A percentile compares a stretch with the other conserved stretches of the same genome.
phyloP scores from a whole-genome alignment of 1,140 invertebrate species.

The Drosophila novamexicana region DNA sequence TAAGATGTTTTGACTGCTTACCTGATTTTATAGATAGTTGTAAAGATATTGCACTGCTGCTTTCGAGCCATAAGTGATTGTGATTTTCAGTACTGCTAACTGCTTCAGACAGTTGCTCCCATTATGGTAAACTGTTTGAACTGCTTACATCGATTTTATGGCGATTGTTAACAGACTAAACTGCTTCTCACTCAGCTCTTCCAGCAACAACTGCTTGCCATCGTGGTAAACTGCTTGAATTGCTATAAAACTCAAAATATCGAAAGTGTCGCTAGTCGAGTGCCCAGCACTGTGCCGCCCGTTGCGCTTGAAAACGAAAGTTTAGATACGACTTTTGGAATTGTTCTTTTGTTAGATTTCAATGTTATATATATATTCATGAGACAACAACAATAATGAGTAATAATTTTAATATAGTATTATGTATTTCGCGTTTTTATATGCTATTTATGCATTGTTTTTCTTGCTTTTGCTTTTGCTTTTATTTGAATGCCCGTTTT shows the following conservation, averaged over 20 bases:
- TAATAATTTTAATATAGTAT: slow-evolving; percentile 77
- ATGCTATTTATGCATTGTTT: slow-evolving; percentile 55
- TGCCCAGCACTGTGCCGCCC: slow-evolving; percentile 19
- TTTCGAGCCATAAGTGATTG: too few relatives aligned
- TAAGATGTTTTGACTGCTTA: too few relatives aligned
- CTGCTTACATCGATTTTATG: too few relatives aligned
- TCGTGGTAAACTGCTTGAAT: too few relatives aligned
- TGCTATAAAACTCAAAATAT: background rate
- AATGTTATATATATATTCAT: slow-evolving; percentile 82
- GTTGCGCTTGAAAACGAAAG: background rate
- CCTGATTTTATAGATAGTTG: too few relatives aligned
- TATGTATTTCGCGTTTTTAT: slow-evolving; percentile 58
- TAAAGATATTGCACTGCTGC: too few relatives aligned
- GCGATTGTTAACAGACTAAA: too few relatives aligned
- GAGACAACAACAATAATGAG: slow-evolving; percentile 81
- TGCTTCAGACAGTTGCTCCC: too few relatives aligned
- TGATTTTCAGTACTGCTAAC: too few relatives aligned
- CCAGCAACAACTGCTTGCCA: too few relatives aligned
- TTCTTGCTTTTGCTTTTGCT: slow-evolving; percentile 18
- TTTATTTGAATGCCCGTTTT: slow-evolving; percentile 45
- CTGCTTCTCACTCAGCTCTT: too few relatives aligned
- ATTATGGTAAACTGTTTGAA: too few relatives aligned
- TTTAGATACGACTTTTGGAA: slow-evolving; percentile 24
- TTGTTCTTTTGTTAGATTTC: slow-evolving; percentile 60
- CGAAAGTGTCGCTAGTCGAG: background rate